Percentiles rank a stretch among this genome's conserved stretches.
Evolutionary conservation across 1,140 invertebrate genomes (phyloP).

Genomic region (Batillaria attramentaria): DNA sequence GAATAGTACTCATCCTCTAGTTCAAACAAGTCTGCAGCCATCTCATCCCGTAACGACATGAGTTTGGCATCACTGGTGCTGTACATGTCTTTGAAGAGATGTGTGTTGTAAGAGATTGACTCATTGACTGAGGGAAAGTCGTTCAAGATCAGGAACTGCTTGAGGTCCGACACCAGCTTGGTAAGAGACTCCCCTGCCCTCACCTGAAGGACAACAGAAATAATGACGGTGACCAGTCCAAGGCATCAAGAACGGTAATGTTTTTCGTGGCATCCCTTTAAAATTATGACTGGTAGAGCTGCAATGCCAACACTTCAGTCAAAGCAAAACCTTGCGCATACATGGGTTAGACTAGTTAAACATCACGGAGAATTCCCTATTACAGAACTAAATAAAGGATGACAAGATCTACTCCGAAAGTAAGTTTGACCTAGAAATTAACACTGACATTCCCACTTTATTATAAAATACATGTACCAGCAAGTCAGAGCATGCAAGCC

Average conservation of each 20-base stretch:
- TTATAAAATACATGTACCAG: no score
- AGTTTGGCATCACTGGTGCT: constrained; percentile 94
- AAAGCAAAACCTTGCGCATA: no score
- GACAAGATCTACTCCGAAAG: no score
- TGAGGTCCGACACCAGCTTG: constrained; percentile 96
- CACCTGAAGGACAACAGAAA: constrained; percentile 73
- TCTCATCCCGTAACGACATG: constrained; percentile 92
- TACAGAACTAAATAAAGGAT: no score
- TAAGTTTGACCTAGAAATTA: no score
- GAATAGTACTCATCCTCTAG: constrained; percentile 98
- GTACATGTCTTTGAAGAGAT: constrained; percentile 90
- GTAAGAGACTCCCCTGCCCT: constrained; percentile 95
- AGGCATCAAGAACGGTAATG: neutral
- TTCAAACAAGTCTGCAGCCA: constrained; percentile 95
- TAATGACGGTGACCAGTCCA: neutral
- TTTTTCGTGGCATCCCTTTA: neutral
- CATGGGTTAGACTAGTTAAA: no score
- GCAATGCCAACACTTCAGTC: neutral
- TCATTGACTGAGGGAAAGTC: constrained; percentile 98
- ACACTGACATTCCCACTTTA: no score
- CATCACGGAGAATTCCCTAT: no score
- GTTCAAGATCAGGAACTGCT: constrained; percentile 96
- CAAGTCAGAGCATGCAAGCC: no score
- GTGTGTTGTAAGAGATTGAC: constrained; percentile 92
- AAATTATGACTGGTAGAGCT: neutral